phyloP scores from a whole-genome alignment of 2,888 invertebrate species.

The Trilocha varians region DNA sequence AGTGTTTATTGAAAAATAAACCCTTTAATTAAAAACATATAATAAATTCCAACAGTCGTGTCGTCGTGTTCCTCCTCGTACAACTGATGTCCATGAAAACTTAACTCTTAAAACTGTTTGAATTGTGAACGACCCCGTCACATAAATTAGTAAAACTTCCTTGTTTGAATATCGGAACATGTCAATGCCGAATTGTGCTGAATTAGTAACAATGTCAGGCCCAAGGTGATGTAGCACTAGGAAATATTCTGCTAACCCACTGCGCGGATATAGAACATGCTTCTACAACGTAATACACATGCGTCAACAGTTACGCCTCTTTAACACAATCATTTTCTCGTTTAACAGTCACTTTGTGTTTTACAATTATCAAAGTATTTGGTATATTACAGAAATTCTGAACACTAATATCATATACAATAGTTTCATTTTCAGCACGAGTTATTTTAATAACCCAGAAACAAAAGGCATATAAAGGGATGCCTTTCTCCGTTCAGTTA shows the following conservation, averaged over 20 bases:
- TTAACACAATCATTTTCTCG: no score
- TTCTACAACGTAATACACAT: background rate
- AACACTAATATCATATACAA: no score
- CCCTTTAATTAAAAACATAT: no score
- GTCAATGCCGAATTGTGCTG: slow-evolving; percentile 59
- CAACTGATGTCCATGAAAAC: background rate
- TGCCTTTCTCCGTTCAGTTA: slow-evolving; percentile 36
- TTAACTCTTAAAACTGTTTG: background rate
- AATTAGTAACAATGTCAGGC: slow-evolving; percentile 62
- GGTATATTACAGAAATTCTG: no score
- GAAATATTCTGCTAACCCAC: slow-evolving; percentile 20
- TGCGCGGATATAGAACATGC: background rate
- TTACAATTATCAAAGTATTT: no score
- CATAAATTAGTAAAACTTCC: slow-evolving; percentile 49
- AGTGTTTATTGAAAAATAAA: no score
- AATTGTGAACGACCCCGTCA: slow-evolving; percentile 27
- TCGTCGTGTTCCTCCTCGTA: no score
- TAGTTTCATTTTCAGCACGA: no score
- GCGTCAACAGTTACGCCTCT: background rate
- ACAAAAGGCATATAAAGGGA: slow-evolving; percentile 26
- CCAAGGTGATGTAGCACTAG: slow-evolving; percentile 50
- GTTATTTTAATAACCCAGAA: no score
- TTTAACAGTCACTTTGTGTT: no score
- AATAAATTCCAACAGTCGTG: no score
- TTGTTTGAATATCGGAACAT: slow-evolving; percentile 56